phyloP scores from a whole-genome alignment of 37 sponge, comb jelly and placozoan species.

The Bolinopsis microptera region DNA sequence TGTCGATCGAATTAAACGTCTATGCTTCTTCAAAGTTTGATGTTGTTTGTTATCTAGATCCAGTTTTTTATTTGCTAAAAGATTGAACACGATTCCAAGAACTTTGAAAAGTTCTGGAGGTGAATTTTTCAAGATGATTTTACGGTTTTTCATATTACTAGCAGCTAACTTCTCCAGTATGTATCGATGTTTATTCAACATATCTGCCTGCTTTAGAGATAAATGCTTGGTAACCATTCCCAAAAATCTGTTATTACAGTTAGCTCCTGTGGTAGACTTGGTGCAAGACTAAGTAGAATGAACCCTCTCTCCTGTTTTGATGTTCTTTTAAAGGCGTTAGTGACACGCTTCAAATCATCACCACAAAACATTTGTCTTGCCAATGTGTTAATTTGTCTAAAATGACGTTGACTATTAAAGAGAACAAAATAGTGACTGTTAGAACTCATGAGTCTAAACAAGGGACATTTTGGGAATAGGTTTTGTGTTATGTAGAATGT shows the following conservation, averaged over 20 bases:
- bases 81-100: background rate
- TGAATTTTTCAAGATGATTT: too few species aligned
- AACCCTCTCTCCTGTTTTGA: background rate
- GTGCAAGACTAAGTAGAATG: conserved; percentile 12
- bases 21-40: background rate
- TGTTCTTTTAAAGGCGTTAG: conserved; percentile 13
- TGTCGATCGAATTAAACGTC: background rate
- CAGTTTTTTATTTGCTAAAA: background rate
- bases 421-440: conserved; percentile 22
- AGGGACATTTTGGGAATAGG: background rate
- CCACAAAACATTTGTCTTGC: conserved; percentile 14
- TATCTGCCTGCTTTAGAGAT: background rate
- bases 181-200: conserved; percentile 26
- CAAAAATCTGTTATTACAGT: conserved; percentile 41
- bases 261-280: background rate
- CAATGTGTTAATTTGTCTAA: conserved; percentile 4
- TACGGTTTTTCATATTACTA: too few species aligned
- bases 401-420: background rate
- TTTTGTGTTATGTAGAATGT: conserved; percentile 23
- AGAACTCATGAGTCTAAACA: background rate
- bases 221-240: background rate
- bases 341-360: background rate
- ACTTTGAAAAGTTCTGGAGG: background rate
- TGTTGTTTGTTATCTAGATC: background rate
- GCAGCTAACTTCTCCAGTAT: background rate